These are phyloP conservation scores for Altica lythri DNA, from an alignment of 2,888 invertebrate species.

Conservation along the genomic window DNA sequence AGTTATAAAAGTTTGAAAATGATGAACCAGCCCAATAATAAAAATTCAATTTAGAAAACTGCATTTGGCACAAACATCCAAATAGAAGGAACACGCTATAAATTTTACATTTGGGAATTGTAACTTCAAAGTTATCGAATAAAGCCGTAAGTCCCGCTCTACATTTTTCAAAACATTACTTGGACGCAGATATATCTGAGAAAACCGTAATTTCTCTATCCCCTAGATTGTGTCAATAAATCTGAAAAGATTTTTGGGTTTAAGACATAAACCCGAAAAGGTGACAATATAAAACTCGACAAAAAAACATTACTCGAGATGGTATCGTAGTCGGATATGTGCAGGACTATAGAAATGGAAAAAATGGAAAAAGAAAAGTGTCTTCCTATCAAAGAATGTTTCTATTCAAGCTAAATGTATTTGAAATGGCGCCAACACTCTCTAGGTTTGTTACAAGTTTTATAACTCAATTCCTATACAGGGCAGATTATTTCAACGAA, in stretches of 20 bases:
- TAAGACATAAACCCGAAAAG: conserved; percentile 24
- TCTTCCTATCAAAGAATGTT: conserved; percentile 7
- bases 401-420: conserved; percentile 6
- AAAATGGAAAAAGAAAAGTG: conserved; percentile 13
- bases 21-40: conserved; percentile 4
- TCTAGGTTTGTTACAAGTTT: neutral
- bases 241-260: conserved; percentile 30
- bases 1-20: conserved; percentile 1
- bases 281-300: conserved; percentile 28
- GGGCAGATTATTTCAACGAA: too few relatives aligned
- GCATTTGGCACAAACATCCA: conserved; percentile 6
- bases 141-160: neutral
- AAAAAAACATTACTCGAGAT: conserved; percentile 29
- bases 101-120: conserved; percentile 24
- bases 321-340: conserved; percentile 23
- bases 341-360: conserved; percentile 16
- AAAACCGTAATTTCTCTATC: conserved; percentile 28
- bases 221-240: conserved; percentile 31
- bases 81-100: conserved; percentile 15
- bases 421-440: neutral
- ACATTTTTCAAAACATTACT: conserved; percentile 2
- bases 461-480: too few relatives aligned
- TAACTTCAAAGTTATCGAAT: conserved; percentile 13
- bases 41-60: conserved; percentile 23
- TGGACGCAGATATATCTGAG: neutral